These are phyloP conservation scores for Ellobius talpinus DNA, from an alignment of 2,113 vertebrate genomes.

Conservation along the genomic window DNA sequence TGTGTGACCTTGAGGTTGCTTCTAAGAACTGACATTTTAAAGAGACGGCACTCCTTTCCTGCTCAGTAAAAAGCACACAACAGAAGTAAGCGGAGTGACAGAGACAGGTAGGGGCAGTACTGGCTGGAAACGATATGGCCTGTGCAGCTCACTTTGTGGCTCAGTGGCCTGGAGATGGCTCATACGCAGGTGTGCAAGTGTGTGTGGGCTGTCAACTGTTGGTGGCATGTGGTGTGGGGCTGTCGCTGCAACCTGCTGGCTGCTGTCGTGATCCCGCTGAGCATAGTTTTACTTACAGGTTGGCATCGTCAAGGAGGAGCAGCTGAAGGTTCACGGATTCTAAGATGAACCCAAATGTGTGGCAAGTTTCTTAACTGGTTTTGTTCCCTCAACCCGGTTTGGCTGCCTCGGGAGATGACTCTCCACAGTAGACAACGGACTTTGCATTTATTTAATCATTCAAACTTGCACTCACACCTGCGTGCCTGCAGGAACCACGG, in stretches of 20 bases:
- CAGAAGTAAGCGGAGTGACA: not conserved
- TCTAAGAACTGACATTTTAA: not conserved
- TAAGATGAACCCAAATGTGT: constrained; percentile 81
- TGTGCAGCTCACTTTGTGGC: not conserved
- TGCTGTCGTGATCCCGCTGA: constrained; percentile 47
- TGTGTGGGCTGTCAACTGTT: not conserved
- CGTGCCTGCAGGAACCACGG: constrained; percentile 83
- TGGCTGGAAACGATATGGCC: not conserved
- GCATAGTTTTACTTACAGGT: constrained; percentile 84
- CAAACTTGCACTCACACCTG: constrained; percentile 83
- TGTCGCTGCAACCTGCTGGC: not conserved
- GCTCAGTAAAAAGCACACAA: not conserved
- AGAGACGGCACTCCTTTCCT: not conserved
- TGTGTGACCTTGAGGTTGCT: not conserved
- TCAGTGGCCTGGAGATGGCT: not conserved
- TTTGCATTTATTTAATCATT: constrained; percentile 83
- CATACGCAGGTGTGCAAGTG: accelerated
- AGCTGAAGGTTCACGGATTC: constrained; percentile 94
- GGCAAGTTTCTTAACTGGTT: constrained; percentile 81
- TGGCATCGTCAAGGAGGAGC: constrained; percentile 94
- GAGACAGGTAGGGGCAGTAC: not conserved
- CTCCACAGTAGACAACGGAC: constrained; percentile 88
- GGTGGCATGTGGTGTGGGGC: too few species aligned
- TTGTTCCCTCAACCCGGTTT: constrained; percentile 74
- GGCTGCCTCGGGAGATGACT: constrained; percentile 86